Conservation (phyloP, 2,888 invertebrate species). For the Automeris io region DNA sequence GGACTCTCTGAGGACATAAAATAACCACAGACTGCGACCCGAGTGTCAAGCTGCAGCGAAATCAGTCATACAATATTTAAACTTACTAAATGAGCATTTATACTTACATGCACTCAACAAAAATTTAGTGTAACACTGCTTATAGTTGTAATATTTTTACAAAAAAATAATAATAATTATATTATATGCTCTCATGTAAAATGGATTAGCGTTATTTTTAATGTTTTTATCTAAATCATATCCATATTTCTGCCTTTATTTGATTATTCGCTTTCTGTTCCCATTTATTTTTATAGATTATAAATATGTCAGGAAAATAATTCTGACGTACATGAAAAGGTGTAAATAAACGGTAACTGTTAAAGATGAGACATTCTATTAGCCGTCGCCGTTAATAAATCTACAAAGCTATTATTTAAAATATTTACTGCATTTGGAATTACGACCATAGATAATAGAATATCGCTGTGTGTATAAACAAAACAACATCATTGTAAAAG, state of each 20-base stretch:
- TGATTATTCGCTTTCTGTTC: neutral
- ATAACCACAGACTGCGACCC: neutral
- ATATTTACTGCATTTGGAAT: neutral
- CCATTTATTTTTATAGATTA: neutral
- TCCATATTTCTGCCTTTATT: too few species aligned
- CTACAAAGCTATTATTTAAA: neutral
- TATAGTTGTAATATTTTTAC: too few species aligned
- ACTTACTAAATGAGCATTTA: too few species aligned
- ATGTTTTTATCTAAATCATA: too few species aligned
- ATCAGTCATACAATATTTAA: neutral
- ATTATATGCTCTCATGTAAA: too few species aligned
- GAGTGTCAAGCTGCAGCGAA: neutral
- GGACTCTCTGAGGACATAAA: conserved; percentile 6
- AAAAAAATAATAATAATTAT: too few species aligned
- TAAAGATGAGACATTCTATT: too few species aligned
- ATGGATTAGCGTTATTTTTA: too few species aligned
- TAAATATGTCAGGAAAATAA: neutral
- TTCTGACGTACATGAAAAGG: too few species aligned
- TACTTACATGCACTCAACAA: neutral
- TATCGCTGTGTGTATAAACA: neutral
- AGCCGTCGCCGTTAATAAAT: too few species aligned
- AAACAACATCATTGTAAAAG: neutral
- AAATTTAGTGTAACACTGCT: neutral
- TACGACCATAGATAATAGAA: neutral
- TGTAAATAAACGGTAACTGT: too few species aligned